Evolutionary conservation across 2,797 vertebrate species (phyloP), one percentile per base, ranked within the genome.

Genomic region (Parauchenoglanis punctatus): DNA sequence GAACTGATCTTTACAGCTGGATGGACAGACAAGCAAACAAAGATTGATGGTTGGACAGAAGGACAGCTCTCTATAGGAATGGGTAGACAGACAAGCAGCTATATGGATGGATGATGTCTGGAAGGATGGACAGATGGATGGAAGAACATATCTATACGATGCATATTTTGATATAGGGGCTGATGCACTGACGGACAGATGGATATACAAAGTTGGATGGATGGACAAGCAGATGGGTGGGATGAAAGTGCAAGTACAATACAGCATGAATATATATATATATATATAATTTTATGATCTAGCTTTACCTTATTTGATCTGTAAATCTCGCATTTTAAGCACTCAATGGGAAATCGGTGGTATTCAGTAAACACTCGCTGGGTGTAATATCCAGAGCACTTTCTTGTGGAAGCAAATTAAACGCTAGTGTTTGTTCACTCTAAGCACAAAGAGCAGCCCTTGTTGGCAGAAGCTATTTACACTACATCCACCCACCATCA

Each of bases 371-470:
- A 68, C 81, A 83, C 59, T 67, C 44, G 13, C 0, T 67, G 81
- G 49, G 13, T 46, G n/a, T 52, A 31, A 28, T 68, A 68, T 83
- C 61, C 44, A 52, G n/a, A 52, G 44, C n/a, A 20, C 17, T 68
- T 83, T 83, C 61, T 52, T 83, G 81, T 52, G 81, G 81, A 83
- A 68, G 81, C 67, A 67, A 83, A 83, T 83, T 67, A 67, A 83
- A 83, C n/a, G n/a, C 44, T 54, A 52, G 44, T 83, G 61, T 83
- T 83, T 83, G 63, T 68, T 83, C n/a, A 20, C n/a, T 83, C 61
- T 11, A 52, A 83, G 63, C 31, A 83, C 61, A 83, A 68, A 83
- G 81, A 83, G 81, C 81, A 83, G 46, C n/a, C 61, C 7, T 67
- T 82, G 44, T 65, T 82, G 81, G 81, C 81, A 82, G 61, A 52